Conservation (phyloP, 2,888 invertebrate genomes). For the Andrena hattorfiana region DNA sequence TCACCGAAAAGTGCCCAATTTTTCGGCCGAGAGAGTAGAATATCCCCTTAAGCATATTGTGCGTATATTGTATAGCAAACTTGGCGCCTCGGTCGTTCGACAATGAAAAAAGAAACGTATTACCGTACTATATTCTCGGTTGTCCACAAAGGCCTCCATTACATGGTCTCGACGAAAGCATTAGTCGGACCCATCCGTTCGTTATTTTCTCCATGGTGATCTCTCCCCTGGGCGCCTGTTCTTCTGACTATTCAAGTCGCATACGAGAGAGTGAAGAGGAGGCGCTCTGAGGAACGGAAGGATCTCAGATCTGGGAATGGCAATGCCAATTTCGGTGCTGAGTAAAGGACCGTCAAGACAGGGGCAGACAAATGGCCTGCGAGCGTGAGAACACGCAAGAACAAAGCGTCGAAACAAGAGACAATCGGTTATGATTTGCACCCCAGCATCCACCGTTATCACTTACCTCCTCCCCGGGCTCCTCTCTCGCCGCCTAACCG, state of each 20-base stretch:
- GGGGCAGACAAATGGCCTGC: constrained; percentile 62
- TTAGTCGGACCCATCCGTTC: constrained; percentile 57
- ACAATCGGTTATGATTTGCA: constrained; percentile 78
- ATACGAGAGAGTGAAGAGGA: constrained; percentile 15
- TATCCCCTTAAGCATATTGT: not conserved
- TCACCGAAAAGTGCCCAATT: no score
- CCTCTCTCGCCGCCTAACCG: constrained; percentile 13
- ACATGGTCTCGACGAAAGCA: constrained; percentile 51
- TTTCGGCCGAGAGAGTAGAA: no score
- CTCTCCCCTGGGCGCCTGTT: not conserved
- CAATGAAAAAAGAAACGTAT: not conserved
- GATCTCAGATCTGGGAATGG: not conserved
- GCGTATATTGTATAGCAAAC: not conserved
- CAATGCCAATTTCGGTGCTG: constrained; percentile 57
- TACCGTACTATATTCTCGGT: constrained; percentile 3
- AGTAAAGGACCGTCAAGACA: constrained; percentile 56
- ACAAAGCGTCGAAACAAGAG: constrained; percentile 75
- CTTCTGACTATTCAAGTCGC: constrained; percentile 44
- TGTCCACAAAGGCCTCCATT: constrained; percentile 2
- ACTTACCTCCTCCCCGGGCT: constrained; percentile 31
- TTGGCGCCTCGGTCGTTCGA: not conserved
- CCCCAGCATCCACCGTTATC: constrained; percentile 55
- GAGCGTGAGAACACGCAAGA: constrained; percentile 68
- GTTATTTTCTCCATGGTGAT: constrained; percentile 37
- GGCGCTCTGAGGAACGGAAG: constrained; percentile 15